Conservation (phyloP, 2,113 vertebrate genomes). For the Sclerurus mexicanus region DNA sequence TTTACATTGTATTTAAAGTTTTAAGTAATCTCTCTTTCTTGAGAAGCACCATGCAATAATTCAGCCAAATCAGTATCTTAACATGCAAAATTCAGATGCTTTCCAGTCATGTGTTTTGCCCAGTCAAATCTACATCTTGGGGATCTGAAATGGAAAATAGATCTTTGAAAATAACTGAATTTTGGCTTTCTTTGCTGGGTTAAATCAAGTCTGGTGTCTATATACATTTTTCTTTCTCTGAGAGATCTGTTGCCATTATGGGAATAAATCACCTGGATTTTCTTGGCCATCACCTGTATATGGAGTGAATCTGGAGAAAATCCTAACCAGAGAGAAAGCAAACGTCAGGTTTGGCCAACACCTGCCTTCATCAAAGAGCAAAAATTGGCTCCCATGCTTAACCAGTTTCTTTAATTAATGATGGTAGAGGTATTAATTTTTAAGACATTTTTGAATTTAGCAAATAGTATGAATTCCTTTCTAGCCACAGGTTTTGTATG, state of each 20-base stretch:
- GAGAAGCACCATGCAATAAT: rapidly evolving
- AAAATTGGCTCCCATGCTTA: not conserved
- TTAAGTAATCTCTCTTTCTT: not conserved
- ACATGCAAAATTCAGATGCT: not conserved
- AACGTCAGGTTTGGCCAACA: not conserved
- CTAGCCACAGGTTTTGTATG: not conserved
- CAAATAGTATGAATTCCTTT: not conserved
- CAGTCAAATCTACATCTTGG: not conserved
- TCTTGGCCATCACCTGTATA: not conserved
- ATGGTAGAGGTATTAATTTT: not conserved
- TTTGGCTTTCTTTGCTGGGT: not conserved
- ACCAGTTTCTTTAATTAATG: not conserved
- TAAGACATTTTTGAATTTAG: not conserved
- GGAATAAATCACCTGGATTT: not conserved
- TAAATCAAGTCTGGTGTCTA: not conserved
- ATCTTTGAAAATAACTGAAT: not conserved
- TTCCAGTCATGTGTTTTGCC: not conserved
- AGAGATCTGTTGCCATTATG: not conserved
- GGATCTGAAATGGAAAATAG: not conserved
- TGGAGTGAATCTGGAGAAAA: not conserved
- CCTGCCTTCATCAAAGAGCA: not conserved
- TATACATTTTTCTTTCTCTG: not conserved
- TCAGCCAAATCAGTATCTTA: not conserved
- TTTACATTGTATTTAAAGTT: not conserved
- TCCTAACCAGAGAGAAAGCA: not conserved